Percentiles rank a stretch among this genome's conserved stretches.
phyloP scores from a whole-genome alignment of 1,140 invertebrate genomes.

The Drosophila obscura region DNA sequence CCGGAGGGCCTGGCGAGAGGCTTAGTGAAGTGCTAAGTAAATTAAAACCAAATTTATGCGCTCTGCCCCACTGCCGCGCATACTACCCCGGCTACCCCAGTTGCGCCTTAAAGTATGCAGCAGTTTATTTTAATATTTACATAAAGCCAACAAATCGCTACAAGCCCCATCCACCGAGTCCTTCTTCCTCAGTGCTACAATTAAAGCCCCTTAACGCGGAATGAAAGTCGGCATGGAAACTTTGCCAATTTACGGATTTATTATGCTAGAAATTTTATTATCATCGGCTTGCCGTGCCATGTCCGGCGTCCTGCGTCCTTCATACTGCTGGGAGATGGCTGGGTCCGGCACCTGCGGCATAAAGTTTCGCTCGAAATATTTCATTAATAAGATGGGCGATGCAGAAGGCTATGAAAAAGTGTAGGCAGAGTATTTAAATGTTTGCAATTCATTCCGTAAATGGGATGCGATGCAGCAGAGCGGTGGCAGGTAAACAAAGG shows the following conservation, averaged over 20 bases:
- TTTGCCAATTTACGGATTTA: slow-evolving; percentile 79
- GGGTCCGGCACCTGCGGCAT: slow-evolving; percentile 65
- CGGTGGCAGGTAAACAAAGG: background rate
- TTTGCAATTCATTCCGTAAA: slow-evolving; percentile 67
- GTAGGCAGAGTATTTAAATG: slow-evolving; percentile 41
- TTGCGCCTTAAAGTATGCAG: slow-evolving; percentile 47
- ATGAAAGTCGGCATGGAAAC: slow-evolving; percentile 28
- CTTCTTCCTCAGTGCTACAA: slow-evolving; percentile 23
- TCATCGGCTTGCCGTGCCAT: slow-evolving; percentile 36
- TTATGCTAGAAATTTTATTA: slow-evolving; percentile 74
- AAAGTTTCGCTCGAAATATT: slow-evolving; percentile 61
- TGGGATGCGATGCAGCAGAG: slow-evolving; percentile 49
- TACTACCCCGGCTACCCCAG: slow-evolving; percentile 7
- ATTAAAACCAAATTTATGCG: slow-evolving; percentile 67
- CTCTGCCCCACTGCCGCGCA: background rate
- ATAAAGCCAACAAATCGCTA: slow-evolving; percentile 48
- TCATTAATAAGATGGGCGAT: slow-evolving; percentile 35
- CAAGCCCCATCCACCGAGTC: slow-evolving; percentile 1
- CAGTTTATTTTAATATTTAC: slow-evolving; percentile 72
- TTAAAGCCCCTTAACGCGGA: slow-evolving; percentile 55
- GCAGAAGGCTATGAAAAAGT: slow-evolving; percentile 21
- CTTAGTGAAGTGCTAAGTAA: slow-evolving; percentile 62
- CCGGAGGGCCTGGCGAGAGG: slow-evolving; percentile 2
- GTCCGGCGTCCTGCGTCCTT: slow-evolving; percentile 21
- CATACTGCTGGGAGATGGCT: slow-evolving; percentile 28